phyloP scores from a whole-genome alignment of 2,797 vertebrate species.

The Catamblyrhynchus diadema region DNA sequence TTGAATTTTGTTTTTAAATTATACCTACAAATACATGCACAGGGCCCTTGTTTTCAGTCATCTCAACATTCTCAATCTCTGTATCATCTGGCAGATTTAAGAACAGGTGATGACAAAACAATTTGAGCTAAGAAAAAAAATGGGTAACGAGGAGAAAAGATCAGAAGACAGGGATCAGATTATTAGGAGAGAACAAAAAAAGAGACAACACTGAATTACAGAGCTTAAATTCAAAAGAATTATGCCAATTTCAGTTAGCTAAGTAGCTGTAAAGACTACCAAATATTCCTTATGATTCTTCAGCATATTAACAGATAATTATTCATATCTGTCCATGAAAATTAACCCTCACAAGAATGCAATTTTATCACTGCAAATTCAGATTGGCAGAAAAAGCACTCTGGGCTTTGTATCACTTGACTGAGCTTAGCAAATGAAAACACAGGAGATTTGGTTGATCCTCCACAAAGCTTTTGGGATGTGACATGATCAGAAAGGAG shows the following conservation, averaged over 20 bases:
- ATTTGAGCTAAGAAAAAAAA: not conserved
- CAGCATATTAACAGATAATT: conserved; percentile 17
- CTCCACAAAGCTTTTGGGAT: not conserved
- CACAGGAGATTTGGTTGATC: not conserved
- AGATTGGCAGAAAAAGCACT: not conserved
- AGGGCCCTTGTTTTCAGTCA: not conserved
- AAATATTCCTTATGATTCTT: not conserved
- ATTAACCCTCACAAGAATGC: not conserved
- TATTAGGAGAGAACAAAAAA: not conserved
- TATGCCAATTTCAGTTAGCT: not conserved
- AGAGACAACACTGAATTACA: not conserved
- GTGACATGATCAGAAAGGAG: not conserved
- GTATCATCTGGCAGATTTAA: not conserved
- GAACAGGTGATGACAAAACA: not conserved
- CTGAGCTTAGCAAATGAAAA: conserved; percentile 38
- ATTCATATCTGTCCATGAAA: not conserved
- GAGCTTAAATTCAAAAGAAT: not conserved
- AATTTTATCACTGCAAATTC: not conserved
- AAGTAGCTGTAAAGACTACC: not conserved
- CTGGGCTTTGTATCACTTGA: not conserved
- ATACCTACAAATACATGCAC: not conserved
- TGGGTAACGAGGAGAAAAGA: not conserved
- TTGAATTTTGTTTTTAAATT: not conserved
- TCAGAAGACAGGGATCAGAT: not conserved
- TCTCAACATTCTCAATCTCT: not conserved